phyloP scores from a whole-genome alignment of 2,797 vertebrate genomes.

The Scyliorhinus canicula region DNA sequence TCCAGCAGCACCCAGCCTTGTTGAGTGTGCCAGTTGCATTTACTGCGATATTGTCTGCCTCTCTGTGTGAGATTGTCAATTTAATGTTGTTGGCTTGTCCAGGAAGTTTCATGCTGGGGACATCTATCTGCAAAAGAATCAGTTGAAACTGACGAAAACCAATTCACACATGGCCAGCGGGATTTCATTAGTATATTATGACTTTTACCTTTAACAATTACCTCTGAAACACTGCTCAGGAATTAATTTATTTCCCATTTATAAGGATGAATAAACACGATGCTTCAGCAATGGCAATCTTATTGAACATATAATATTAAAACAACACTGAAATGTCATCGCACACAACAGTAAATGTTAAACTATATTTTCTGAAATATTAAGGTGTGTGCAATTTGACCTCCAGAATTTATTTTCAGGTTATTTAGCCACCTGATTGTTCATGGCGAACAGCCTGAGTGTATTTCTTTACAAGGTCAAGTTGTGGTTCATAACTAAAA shows the following conservation, averaged over 20 bases:
- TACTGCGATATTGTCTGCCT: background rate
- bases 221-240: background rate
- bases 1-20: background rate
- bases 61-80: background rate
- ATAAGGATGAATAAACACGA: background rate
- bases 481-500: background rate
- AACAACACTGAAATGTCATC: slow-evolving; percentile 26
- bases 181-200: background rate
- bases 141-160: background rate
- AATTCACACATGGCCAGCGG: background rate
- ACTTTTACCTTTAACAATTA: slow-evolving; percentile 19
- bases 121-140: background rate
- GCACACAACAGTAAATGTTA: background rate
- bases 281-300: background rate
- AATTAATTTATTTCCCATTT: slow-evolving; percentile 34
- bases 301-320: background rate
- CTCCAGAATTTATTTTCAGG: background rate
- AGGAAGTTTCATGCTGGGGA: background rate
- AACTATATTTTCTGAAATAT: background rate
- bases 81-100: background rate
- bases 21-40: background rate
- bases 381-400: background rate
- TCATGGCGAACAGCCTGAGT: background rate
- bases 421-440: background rate
- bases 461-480: background rate